Conservation (phyloP, 2,888 invertebrate species). For the Chrysolina americana region DNA sequence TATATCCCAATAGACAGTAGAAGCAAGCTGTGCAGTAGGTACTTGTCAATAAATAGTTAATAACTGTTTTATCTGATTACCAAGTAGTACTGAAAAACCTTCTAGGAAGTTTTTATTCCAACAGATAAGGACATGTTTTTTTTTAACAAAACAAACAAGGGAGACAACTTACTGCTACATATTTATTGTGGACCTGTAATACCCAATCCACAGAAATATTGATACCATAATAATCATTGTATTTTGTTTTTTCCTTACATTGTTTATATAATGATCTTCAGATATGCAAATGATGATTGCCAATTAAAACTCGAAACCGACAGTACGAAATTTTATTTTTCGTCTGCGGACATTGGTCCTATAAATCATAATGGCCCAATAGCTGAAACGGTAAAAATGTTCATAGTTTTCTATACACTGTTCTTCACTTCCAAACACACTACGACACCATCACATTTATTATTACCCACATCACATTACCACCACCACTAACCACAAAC, state of each 20-base stretch:
- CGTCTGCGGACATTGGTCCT: slow-evolving; percentile 59
- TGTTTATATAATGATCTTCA: slow-evolving; percentile 57
- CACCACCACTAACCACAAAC: slow-evolving; percentile 35
- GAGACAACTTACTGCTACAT: background rate
- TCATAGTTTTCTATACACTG: slow-evolving; percentile 43
- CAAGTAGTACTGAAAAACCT: background rate
- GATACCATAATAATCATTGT: slow-evolving; percentile 10
- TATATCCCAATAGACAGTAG: too few species aligned
- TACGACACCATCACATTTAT: slow-evolving; percentile 45
- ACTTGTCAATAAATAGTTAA: background rate
- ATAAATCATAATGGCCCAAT: slow-evolving; percentile 57
- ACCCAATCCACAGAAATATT: background rate
- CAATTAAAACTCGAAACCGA: slow-evolving; percentile 57
- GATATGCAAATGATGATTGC: slow-evolving; percentile 56
- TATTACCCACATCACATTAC: slow-evolving; percentile 39
- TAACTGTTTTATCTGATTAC: background rate
- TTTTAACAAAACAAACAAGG: background rate
- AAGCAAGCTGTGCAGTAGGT: too few species aligned
- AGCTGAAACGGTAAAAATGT: slow-evolving; percentile 40
- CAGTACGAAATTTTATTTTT: slow-evolving; percentile 61
- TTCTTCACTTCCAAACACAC: slow-evolving; percentile 44
- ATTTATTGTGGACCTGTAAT: background rate
- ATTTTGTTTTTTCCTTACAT: slow-evolving; percentile 54
- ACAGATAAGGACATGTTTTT: background rate
- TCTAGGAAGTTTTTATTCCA: background rate